Base-by-base conservation (phyloP, 2,797 vertebrate species). In the Gallirallus australis region DNA sequence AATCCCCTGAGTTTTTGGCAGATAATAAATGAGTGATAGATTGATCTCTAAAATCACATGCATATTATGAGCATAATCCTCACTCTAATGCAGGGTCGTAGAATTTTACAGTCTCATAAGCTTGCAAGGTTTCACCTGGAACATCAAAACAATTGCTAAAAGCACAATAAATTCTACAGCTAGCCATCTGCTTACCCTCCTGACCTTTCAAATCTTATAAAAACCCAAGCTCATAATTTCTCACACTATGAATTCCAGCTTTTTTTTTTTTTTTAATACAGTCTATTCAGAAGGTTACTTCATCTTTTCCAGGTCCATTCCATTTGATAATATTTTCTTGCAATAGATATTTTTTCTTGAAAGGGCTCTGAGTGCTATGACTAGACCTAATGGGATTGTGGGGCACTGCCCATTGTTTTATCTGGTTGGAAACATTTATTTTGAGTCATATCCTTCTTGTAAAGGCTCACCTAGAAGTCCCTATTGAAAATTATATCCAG, bases 181-280 rank as follows among this genome's bases (percentile, higher is more conserved):
- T 97, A 96, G 96, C 97, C 97, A 97, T 98, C 97, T 98, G 97
- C 95, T 97, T 97, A 96, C 95, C 95, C 97, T 97, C 66, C 94
- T 97, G 97, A 98, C 97, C 97, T 97, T 98, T 97, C 76, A 95
- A 93, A 97, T 97, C 94, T 96, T 97, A 93, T 97, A 93, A 96
- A 97, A 97, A 78, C 33, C 40, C 42, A 86, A 91, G 82, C 60
- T 93, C 81, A 66, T 97, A 96, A 97, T 97, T 97, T 97, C 92
- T 96, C 90, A 97, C 88, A 95, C 69, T 86, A 86, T 96, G 93
- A 97, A 95, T 82, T 89, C 72, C 75, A 91, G 82, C 24, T 18
- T 83, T 96, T 96, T 64, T 80, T 80, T 96, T 95, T 80, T 89
- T 91, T 48, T 96, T 95, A 95, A 95, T 88, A 89, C 31, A 76